Conservation (phyloP, 2,888 invertebrate genomes). For the Amiota mariae region DNA sequence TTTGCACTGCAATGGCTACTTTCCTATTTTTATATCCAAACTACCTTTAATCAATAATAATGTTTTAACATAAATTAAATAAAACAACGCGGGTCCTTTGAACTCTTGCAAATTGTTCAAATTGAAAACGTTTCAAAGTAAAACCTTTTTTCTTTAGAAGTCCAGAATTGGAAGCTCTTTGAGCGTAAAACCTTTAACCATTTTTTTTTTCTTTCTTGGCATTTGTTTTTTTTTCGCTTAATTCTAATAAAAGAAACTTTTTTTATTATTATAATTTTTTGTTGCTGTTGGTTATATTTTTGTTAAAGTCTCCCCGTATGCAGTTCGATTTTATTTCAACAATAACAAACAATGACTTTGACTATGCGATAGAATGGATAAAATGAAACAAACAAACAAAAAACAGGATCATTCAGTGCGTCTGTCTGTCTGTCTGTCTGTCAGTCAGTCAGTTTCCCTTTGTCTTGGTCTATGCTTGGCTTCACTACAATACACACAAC, state of each 20-base stretch:
- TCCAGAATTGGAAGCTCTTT: no score
- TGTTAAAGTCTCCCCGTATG: constrained; percentile 33
- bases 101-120: no score
- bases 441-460: neutral
- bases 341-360: constrained; percentile 24
- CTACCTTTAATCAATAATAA: no score
- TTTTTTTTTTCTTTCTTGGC: neutral
- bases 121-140: no score
- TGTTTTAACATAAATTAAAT: no score
- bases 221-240: neutral
- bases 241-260: neutral
- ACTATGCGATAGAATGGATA: neutral
- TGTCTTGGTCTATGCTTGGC: constrained; percentile 36
- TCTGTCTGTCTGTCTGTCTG: constrained; percentile 39
- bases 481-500: neutral
- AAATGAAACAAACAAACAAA: constrained; percentile 1
- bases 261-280: constrained; percentile 40
- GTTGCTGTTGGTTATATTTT: constrained; percentile 21
- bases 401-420: constrained; percentile 2
- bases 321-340: constrained; percentile 62
- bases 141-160: no score
- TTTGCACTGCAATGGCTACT: no score
- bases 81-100: no score
- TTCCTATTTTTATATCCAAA: no score
- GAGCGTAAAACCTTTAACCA: neutral